These are phyloP conservation scores for Rhyacophila evoluta DNA, from an alignment of 2,888 invertebrate species.

Conservation along the genomic window DNA sequence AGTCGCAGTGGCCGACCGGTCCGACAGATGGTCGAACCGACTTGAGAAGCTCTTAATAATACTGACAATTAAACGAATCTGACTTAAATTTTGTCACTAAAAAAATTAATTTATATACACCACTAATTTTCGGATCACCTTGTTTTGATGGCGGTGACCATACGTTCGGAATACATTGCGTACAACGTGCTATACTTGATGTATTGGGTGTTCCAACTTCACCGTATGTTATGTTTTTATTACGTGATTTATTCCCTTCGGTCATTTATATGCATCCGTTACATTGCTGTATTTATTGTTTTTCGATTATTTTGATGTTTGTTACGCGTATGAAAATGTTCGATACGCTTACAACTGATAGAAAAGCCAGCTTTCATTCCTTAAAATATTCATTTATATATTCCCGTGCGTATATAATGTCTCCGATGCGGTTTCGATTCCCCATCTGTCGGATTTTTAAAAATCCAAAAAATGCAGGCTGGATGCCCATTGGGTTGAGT, in stretches of 20 bases:
- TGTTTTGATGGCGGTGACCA: not conserved
- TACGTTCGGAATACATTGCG: not conserved
- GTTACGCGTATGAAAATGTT: not conserved
- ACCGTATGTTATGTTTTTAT: not conserved
- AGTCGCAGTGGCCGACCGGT: too few species aligned
- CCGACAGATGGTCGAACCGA: too few species aligned
- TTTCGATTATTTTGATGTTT: not conserved
- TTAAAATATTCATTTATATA: not conserved
- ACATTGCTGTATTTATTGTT: not conserved
- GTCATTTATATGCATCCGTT: not conserved
- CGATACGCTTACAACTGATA: not conserved
- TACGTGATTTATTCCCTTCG: slow-evolving; percentile 4
- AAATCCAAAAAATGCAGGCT: too few species aligned
- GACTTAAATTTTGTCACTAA: too few species aligned
- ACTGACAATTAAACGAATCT: too few species aligned
- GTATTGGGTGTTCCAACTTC: not conserved
- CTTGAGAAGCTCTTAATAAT: too few species aligned
- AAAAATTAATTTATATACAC: not conserved
- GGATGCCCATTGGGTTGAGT: too few species aligned
- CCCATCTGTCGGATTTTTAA: too few species aligned
- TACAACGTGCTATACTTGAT: not conserved
- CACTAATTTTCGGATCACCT: not conserved
- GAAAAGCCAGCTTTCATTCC: not conserved
- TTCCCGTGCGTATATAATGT: not conserved
- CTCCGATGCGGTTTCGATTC: too few species aligned